These are phyloP conservation scores for Synanthedon vespiformis DNA, from an alignment of 2,888 invertebrate species.

Conservation along the genomic window DNA sequence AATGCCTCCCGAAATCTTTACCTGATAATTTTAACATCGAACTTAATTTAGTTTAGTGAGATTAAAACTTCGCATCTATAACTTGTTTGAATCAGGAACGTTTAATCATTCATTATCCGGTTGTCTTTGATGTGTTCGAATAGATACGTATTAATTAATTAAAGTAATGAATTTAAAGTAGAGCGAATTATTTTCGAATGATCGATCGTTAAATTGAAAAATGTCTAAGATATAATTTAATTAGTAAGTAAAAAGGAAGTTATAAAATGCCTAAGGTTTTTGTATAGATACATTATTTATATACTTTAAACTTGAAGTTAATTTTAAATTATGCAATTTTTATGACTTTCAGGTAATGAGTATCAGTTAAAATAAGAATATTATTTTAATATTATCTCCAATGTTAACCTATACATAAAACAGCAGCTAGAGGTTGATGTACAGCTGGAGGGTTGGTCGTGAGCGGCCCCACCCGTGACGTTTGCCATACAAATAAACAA, in stretches of 20 bases:
- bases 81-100: constrained; percentile 19
- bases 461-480: constrained; percentile 39
- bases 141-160: constrained; percentile 34
- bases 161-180: background rate
- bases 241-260: no score
- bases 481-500: background rate
- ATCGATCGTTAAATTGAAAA: background rate
- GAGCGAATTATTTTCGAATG: background rate
- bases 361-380: background rate
- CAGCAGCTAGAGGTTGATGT: constrained; percentile 31
- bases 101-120: constrained; percentile 24
- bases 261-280: background rate
- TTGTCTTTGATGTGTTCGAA: constrained; percentile 38
- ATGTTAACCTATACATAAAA: constrained; percentile 15
- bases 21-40: constrained; percentile 20
- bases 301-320: background rate
- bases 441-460: constrained; percentile 34
- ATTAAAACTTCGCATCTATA: constrained; percentile 29
- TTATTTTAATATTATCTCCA: background rate
- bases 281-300: background rate
- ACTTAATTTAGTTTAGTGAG: constrained; percentile 24
- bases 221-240: no score
- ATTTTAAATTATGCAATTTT: background rate
- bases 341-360: background rate
- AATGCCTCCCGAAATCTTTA: constrained; percentile 22